Base-by-base conservation (phyloP, 37 sponge, comb jelly and placozoan genomes). In the Petrosia ficiformis region DNA sequence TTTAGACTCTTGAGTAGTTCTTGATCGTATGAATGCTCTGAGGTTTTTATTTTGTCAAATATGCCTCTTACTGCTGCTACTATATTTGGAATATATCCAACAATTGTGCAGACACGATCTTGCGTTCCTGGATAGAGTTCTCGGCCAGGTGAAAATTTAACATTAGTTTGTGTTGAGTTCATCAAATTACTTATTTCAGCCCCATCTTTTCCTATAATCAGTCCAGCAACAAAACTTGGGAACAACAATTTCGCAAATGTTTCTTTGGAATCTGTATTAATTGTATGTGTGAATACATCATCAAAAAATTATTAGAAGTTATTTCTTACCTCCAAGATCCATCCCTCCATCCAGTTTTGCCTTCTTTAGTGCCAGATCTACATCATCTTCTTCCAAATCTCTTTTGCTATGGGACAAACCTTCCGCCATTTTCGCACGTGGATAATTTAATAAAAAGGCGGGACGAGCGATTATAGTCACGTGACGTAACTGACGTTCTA, bases 191-290 rank as follows among this genome's bases (percentile, higher is more conserved):
- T 84, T 57, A 97, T 92, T 54, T 73, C 90, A 22, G 78, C 42
- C 6, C 97, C 97, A 59, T 68, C 94, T 68, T 88, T 93, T 24
- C 97, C 97, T 21, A 97, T 97, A 59, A 97, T 90, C 69, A 90
- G 81, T 1, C 97, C 97, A 31, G 92, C 89, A 11, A 84, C 85
- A 42, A 80, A 81, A 61, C 83, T 81, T 30, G 97, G 97, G 5
- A 92, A 70, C n/a, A 97, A 81, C 59, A 93, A 90, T 72, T 97
- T 97, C 76, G 90, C 42, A 68, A 82, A 90, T 30, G 87, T 68
- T 2, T 63, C 79, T 48, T 10, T 19, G 54, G 54, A 48, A 48
- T 19, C 16, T 19, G 16, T 48, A 48, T 48, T 10, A 48, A n/a
- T n/a, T n/a, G n/a, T n/a, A n/a, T n/a, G n/a, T n/a, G n/a, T n/a